These are phyloP conservation scores for Rhynchomys soricoides DNA, from an alignment of 2,113 vertebrate genomes.

Conservation along the genomic window DNA sequence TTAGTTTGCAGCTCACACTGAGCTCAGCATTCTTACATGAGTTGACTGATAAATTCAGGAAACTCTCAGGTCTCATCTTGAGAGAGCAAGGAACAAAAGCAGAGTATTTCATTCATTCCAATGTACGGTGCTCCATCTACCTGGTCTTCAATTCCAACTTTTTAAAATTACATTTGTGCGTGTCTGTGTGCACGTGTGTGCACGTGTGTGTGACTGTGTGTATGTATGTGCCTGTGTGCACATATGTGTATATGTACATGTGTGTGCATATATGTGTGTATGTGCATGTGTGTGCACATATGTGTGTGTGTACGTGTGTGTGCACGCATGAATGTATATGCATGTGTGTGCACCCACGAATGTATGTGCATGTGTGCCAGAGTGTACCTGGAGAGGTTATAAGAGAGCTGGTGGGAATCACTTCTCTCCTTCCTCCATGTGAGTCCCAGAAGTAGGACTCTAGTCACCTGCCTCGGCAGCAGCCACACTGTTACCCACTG, in stretches of 20 bases:
- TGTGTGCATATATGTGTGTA: background rate
- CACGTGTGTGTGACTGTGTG: background rate
- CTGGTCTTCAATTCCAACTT: background rate
- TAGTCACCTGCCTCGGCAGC: background rate
- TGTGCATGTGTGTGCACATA: background rate
- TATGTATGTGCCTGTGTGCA: too few relatives aligned
- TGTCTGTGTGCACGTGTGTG: background rate
- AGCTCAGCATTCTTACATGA: background rate
- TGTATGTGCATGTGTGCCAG: background rate
- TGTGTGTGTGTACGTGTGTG: background rate
- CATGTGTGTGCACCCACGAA: too few relatives aligned
- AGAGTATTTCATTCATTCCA: background rate
- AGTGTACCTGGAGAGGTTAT: background rate
- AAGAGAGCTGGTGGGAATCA: too few relatives aligned
- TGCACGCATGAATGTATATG: background rate
- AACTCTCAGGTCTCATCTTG: background rate
- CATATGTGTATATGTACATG: background rate
- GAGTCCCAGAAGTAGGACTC: background rate
- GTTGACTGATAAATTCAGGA: constrained; percentile 38
- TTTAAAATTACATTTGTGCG: background rate
- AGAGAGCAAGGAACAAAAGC: background rate
- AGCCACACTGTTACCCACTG: background rate
- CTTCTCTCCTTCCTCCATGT: background rate
- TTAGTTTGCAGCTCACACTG: background rate
- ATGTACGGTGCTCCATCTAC: background rate